These are phyloP conservation scores for Erpobdella octoculata DNA, from an alignment of 2,888 invertebrate genomes.

Conservation along the genomic window DNA sequence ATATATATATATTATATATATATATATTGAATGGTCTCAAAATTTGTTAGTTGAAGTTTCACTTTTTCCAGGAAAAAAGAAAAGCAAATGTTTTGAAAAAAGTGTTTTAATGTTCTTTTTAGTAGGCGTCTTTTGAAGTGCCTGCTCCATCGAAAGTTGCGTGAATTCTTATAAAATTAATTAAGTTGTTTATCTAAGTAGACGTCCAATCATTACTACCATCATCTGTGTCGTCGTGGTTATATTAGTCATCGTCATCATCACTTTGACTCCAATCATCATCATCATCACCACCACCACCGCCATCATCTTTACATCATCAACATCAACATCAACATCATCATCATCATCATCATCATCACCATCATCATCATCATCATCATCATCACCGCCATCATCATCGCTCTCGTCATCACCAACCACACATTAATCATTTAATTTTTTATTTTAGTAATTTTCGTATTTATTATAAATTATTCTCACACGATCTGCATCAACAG, in stretches of 20 bases:
- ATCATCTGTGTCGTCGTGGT: background rate
- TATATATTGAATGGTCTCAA: too few species aligned
- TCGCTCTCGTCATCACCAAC: background rate
- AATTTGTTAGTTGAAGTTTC: too few species aligned
- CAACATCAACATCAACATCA: slow-evolving; percentile 5
- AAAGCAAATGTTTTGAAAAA: too few species aligned
- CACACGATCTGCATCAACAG: background rate
- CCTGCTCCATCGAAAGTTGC: too few species aligned
- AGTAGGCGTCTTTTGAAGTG: too few species aligned
- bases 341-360: slow-evolving; percentile 15
- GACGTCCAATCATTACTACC: background rate
- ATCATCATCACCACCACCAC: background rate
- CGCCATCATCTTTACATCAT: background rate
- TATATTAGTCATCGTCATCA: background rate
- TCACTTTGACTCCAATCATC: background rate
- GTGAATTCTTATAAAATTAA: too few species aligned
- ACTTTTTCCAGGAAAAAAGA: too few species aligned
- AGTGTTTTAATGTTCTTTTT: too few species aligned
- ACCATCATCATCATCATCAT: slow-evolving; percentile 8
- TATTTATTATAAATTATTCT: too few species aligned
- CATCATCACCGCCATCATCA: background rate
- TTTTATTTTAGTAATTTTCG: too few species aligned
- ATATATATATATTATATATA: too few species aligned
- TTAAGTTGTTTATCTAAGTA: background rate
- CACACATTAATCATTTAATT: too few species aligned